phyloP scores from a whole-genome alignment of 1,140 invertebrate species.

The Capitella teleta region DNA sequence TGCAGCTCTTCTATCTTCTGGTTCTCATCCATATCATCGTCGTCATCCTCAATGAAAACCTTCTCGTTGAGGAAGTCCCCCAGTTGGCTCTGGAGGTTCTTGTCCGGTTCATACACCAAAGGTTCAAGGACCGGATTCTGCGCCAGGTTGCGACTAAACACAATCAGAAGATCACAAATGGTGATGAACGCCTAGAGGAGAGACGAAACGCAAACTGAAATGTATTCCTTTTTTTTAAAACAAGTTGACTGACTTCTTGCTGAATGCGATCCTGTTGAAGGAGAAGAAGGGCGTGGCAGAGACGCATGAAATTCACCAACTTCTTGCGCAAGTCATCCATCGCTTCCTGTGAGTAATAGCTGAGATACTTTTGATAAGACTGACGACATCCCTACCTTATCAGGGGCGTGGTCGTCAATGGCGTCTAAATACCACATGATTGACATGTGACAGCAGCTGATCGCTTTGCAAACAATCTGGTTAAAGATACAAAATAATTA shows the following conservation, averaged over 20 bases:
- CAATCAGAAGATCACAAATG: slow-evolving; percentile 87
- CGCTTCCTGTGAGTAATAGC: not conserved
- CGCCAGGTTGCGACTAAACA: slow-evolving; percentile 79
- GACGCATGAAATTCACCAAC: slow-evolving; percentile 60
- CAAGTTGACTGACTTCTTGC: slow-evolving; percentile 15
- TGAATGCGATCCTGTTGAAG: slow-evolving; percentile 34
- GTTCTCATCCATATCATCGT: slow-evolving; percentile 71
- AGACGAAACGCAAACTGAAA: not conserved
- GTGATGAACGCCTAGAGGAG: slow-evolving; percentile 70
- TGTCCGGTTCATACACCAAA: slow-evolving; percentile 72
- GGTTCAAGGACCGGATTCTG: slow-evolving; percentile 45
- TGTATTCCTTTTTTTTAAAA: too few relatives aligned
- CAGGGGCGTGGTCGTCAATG: slow-evolving; percentile 58
- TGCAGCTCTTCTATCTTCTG: slow-evolving; percentile 88
- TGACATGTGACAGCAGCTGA: slow-evolving; percentile 75
- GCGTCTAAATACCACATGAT: slow-evolving; percentile 78
- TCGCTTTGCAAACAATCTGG: slow-evolving; percentile 77
- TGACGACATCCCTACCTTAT: slow-evolving; percentile 26
- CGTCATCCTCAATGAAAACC: slow-evolving; percentile 78
- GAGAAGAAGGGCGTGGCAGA: slow-evolving; percentile 45
- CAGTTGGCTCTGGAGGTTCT: slow-evolving; percentile 65
- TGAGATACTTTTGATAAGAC: too few relatives aligned
- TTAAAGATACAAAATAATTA: slow-evolving; percentile 2
- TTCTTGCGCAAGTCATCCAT: slow-evolving; percentile 50
- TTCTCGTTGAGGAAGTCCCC: slow-evolving; percentile 85